Evolutionary conservation across 2,888 invertebrate genomes (phyloP), one percentile per base, ranked within the genome.

Genomic region (Taenaris catops): DNA sequence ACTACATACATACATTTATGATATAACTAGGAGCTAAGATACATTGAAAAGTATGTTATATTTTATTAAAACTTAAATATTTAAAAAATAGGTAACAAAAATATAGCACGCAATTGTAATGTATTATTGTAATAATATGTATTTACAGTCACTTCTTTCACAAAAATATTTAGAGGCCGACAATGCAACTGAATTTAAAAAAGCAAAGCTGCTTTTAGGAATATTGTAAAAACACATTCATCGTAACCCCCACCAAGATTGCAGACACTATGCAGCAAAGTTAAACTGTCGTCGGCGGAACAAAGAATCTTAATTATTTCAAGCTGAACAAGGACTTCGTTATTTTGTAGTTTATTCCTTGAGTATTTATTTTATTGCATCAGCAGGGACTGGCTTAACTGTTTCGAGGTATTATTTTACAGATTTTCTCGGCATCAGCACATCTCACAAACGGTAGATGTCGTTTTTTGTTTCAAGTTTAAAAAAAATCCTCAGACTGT

Each of bases 301-400:
- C 74, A 75, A 79, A 76, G 72, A 72, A 70, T 74, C 68, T 78
- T 81, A 83, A 83, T 83, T 80, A 78, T 75, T 79, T 81, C 71
- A 75, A 81, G 72, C 74, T 63, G 66, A 68, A 66, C 65, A 58
- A 68, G 69, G 68, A 67, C 61, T 61, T 55, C 57, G 59, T 70
- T 78, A 73, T 78, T 80, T 78, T 67, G 70, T 75, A 31, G 31
- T 31, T 31, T 31, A 16, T 14, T 31, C 31, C 5, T 14, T 51
- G 57, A 64, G 56, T 61, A 66, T 70, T 75, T 73, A 76, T 79
- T 78, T 75, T 75, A 80, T 76, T 80, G 70, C 73, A 72, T 72
- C 72, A 78, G 70, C 70, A 59, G 59, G 59, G 10, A 61, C 56
- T 44, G 57, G 66, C 64, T 75, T 65, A 66, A 64, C 65, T 58